Evolutionary conservation across 2,888 invertebrate species (phyloP), one percentile per base, ranked within the genome.

Genomic region (Orthosia incerta): DNA sequence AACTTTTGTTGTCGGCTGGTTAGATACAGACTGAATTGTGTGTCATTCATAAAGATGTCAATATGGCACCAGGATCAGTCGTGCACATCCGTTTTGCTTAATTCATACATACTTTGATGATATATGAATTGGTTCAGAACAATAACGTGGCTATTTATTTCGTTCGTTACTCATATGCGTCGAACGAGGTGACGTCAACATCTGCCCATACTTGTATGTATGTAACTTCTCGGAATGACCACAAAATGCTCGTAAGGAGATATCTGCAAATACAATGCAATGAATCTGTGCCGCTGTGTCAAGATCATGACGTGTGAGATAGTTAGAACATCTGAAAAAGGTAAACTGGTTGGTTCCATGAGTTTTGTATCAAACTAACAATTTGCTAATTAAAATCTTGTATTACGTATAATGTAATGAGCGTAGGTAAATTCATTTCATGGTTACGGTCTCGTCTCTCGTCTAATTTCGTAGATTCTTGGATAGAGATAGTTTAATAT

Each of bases 31-130:
- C 79, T 79, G 74, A 79, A 79, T 69, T 79, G 66, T 88, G 88
- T 88, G 89, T 88, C 90, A 92, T 93, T 91, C 92, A 92, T 94
- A 94, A 94, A 94, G 86, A 94, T 93, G 93, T 89, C 93, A 94
- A 92, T 94, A 90, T 88, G 88, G 88, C 90, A 90, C 89, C 83
- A 91, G 90, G 93, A 93, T 93, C 94, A 94, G 92, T 93, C 91
- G 91, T 87, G 92, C 90, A 92, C 92, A 94, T 94, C 94, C 95
- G 94, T 93, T 92, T 85, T 87, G 88, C 83, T 89, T 88, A 90
- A 88, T 89, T 85, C 83, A 88, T 85, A 86, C 87, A 82, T 87
- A 85, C 89, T 89, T 89, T 80, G 74, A 90, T 87, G 82, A 89
- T 85, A 74, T 81, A 79, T 86, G 88, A 88, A 86, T 81, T 84